phyloP scores from a whole-genome alignment of 1,140 invertebrate species.

The Telenomus remus region DNA sequence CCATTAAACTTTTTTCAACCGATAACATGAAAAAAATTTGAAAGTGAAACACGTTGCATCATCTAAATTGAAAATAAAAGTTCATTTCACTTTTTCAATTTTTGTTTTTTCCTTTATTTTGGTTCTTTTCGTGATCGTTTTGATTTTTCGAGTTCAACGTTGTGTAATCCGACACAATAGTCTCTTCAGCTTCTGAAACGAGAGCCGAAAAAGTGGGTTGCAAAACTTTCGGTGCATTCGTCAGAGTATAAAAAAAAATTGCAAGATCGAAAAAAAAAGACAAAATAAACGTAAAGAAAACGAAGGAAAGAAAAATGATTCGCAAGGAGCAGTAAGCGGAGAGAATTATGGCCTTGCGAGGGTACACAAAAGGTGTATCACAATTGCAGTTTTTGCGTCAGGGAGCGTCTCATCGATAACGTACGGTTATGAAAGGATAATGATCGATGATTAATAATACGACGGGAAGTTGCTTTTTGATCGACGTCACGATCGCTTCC shows the following conservation, averaged over 20 bases:
- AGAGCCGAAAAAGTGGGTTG: slow-evolving; percentile 16
- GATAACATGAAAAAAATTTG: too few species aligned
- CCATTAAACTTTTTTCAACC: too few species aligned
- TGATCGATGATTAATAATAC: slow-evolving; percentile 57
- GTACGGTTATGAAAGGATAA: slow-evolving; percentile 44
- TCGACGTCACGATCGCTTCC: slow-evolving; percentile 22
- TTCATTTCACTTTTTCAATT: too few species aligned
- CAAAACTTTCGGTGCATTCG: slow-evolving; percentile 27
- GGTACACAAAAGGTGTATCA: background rate
- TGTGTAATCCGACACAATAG: too few species aligned
- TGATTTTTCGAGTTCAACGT: too few species aligned
- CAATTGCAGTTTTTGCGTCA: slow-evolving; percentile 39
- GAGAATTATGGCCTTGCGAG: slow-evolving; percentile 32
- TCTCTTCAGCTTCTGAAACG: background rate
- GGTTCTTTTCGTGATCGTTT: too few species aligned
- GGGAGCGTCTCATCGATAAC: slow-evolving; percentile 6
- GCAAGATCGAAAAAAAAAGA: too few species aligned
- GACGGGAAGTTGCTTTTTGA: slow-evolving; percentile 46
- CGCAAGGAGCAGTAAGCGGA: background rate
- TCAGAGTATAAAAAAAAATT: slow-evolving; percentile 12
- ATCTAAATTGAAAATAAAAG: too few species aligned
- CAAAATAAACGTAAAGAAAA: too few species aligned
- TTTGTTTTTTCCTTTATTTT: too few species aligned
- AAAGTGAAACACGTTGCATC: too few species aligned
- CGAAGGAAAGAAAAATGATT: too few species aligned